phyloP scores from a whole-genome alignment of 30 jellyfish, hydroid and myxozoan species.

The Chrysaora quinquecirrha region DNA sequence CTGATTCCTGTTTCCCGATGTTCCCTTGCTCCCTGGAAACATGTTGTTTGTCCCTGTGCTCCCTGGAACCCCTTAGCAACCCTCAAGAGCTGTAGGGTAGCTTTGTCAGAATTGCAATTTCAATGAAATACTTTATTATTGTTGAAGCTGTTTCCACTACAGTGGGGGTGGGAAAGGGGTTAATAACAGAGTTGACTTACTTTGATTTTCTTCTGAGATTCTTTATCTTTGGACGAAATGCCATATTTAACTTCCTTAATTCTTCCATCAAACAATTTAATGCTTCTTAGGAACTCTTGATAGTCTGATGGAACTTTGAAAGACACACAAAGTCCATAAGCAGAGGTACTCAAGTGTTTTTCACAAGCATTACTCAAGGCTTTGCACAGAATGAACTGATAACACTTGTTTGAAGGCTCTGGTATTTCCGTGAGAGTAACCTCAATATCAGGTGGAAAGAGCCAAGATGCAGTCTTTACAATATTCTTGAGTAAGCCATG shows the following conservation, averaged over 20 bases:
- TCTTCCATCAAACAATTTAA: not conserved
- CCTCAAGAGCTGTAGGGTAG: too few relatives aligned
- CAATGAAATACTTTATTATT: too few relatives aligned
- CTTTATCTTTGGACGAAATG: slow-evolving; percentile 5
- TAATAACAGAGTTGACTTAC: slow-evolving; percentile 6
- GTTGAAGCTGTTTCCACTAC: too few relatives aligned
- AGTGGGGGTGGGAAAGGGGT: too few relatives aligned
- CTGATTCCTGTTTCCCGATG: too few relatives aligned
- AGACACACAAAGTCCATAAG: not conserved
- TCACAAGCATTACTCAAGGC: not conserved
- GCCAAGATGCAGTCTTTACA: not conserved
- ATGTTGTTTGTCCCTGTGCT: too few relatives aligned
- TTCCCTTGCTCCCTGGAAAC: too few relatives aligned
- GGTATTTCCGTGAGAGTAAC: not conserved
- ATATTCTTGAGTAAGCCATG: too few relatives aligned
- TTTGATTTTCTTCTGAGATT: not conserved
- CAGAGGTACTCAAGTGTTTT: not conserved
- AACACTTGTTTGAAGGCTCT: not conserved
- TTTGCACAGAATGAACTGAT: not conserved
- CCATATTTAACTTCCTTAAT: slow-evolving; percentile 2
- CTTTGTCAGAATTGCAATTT: too few relatives aligned
- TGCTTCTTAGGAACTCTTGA: not conserved
- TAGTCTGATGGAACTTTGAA: slow-evolving; percentile 20
- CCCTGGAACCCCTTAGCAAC: too few relatives aligned
- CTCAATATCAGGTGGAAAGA: not conserved